Base-by-base conservation (phyloP, 2,888 invertebrate genomes). In the Andricus quercusramuli region DNA sequence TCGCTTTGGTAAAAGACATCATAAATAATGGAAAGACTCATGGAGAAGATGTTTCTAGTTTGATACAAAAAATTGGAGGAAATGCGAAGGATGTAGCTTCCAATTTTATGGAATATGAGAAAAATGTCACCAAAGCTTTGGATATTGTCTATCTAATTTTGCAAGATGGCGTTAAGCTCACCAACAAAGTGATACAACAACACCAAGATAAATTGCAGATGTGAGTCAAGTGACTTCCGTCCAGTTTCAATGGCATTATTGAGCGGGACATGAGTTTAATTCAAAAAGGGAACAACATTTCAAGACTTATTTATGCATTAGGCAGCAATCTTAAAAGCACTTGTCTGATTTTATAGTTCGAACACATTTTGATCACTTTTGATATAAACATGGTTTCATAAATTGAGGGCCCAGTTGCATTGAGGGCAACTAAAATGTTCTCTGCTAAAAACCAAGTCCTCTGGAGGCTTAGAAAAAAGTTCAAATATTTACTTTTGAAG, bases 131-230 rank as follows among this genome's bases (percentile, higher is more conserved):
- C 5, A 83, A 84, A 77, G 76, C 88, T 9, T 37, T 91, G 44
- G 91, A 91, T 47, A 20, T 83, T 3, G 77, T 81, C 0, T 89
- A 89, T 59, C 66, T 85, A 37, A 82, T 91, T 74, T 67, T 91
- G 6, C 85, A 86, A 47, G 90, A 90, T 70, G 88, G 88, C 9
- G 84, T 88, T 5, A 86, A 79, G 29, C 70, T 91, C 59, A 89
- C 87, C 6, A 87, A 86, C 8, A 86, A 81, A 78, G 81, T 91
- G 15, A 65, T 91, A 37, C 83, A 86, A 80, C 85, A 81, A 22
- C 88, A 91, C 78, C 70, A 76, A 78, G 80, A 87, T 41, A 85
- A 88, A 1, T 84, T 91, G 17, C 81, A 88, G 64, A 80, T 91
- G 89, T 89, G 79, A 85, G 89, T 86, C 11, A 32, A 56, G 25